Evolutionary conservation across 2,797 vertebrate genomes (phyloP), one percentile per base, ranked within the genome.

Genomic region (Peromyscus nudipes): DNA sequence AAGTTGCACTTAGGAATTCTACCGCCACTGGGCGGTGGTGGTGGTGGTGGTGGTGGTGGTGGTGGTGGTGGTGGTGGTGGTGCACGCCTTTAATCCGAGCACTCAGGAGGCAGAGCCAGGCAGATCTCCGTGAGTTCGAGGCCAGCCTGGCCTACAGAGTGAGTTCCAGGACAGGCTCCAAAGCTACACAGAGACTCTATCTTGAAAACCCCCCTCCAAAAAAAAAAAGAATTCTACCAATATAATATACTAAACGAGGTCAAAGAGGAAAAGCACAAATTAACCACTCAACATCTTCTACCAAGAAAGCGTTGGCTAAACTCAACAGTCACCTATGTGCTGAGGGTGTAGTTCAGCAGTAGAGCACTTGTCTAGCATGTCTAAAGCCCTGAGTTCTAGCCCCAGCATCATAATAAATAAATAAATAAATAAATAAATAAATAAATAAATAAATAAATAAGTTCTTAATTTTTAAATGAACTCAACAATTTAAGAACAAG

Each of bases 191-290:
- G 46, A 49, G 46, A 49, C 46, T 1, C 10, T 11, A 8, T 49
- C 10, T 49, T 11, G 46, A 11, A 49, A 49, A 49, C 11, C n/a
- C n/a, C n/a, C n/a, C n/a, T n/a, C 46, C 46, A 49, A 49, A 49
- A 49, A 49, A 49, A 49, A 49, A 49, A 49, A 49, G 19, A 94
- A 91, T 81, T 81, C 67, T 93, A 55, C 65, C 89, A 71, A 89
- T 64, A 67, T 29, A 90, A 60, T 57, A 31, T 73, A 46, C 9
- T 23, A 93, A 95, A 85, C 17, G 43, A 91, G n/a, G 14, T 69
- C 40, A 83, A 91, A 95, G 43, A 31, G 90, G 8, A 94, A 97
- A 85, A 40, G 14, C 64, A 88, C 49, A 90, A 89, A 84, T 92
- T 64, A 96, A 75, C n/a, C 46, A 79, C 83, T 89, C 62, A 93